Conservation (phyloP, 2,888 invertebrate genomes). For the Epirrita christyi region DNA sequence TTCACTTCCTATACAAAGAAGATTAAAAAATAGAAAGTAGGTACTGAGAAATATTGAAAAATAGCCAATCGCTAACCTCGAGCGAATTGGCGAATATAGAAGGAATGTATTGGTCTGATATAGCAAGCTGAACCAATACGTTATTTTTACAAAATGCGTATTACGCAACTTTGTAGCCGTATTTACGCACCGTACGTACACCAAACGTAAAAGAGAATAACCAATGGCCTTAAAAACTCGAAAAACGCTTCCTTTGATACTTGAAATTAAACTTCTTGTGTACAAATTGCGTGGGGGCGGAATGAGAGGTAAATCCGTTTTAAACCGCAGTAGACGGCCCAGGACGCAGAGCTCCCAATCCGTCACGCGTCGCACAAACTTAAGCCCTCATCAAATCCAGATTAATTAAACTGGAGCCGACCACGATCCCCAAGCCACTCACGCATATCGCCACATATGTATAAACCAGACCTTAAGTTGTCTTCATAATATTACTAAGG, state of each 20-base stretch:
- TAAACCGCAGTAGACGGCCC: slow-evolving; percentile 71
- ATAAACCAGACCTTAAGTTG: slow-evolving; percentile 43
- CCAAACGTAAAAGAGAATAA: slow-evolving; percentile 28
- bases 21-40: no score
- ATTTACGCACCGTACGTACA: slow-evolving; percentile 7
- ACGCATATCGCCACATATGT: slow-evolving; percentile 60
- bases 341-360: slow-evolving; percentile 72
- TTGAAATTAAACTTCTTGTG: slow-evolving; percentile 63
- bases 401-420: slow-evolving; percentile 76
- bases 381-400: slow-evolving; percentile 83
- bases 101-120: no score
- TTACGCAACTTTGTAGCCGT: slow-evolving; percentile 6
- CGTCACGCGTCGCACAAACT: slow-evolving; percentile 78
- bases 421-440: slow-evolving; percentile 67
- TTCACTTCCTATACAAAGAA: no score
- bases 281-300: slow-evolving; percentile 71
- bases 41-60: no score
- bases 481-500: slow-evolving; percentile 24
- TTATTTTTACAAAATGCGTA: neutral
- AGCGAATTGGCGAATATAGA: no score
- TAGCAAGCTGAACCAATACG: neutral
- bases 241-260: slow-evolving; percentile 38
- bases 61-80: no score
- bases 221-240: slow-evolving; percentile 26
- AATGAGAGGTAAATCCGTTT: slow-evolving; percentile 77